A percentile compares a stretch with the other conserved stretches of the same genome.
phyloP scores from a whole-genome alignment of 2,113 vertebrate species.

The Corydoras sp. region DNA sequence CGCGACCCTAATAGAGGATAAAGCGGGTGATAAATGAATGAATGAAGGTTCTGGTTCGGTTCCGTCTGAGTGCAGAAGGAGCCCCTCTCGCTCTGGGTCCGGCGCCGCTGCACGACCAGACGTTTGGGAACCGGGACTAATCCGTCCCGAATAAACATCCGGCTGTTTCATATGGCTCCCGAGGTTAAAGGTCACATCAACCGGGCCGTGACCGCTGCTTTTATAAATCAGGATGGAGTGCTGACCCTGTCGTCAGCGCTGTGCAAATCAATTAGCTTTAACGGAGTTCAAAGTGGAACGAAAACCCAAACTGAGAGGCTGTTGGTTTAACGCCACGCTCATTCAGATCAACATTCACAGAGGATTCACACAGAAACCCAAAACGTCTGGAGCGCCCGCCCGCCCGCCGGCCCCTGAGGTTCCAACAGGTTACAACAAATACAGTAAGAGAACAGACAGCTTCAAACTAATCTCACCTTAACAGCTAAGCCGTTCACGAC shows the following conservation, averaged over 20 bases:
- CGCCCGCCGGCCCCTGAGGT: too few species aligned
- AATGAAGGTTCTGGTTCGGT: not conserved
- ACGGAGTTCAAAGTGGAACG: slow-evolving; percentile 34
- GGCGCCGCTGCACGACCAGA: slow-evolving; percentile 15
- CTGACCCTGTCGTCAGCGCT: slow-evolving; percentile 45
- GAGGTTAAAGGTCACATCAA: slow-evolving; percentile 49
- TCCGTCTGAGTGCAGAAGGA: slow-evolving; percentile 10
- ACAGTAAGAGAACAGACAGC: too few species aligned
- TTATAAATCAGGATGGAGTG: slow-evolving; percentile 53
- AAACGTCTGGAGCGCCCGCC: too few species aligned
- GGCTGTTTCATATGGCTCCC: slow-evolving; percentile 62
- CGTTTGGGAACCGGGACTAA: slow-evolving; percentile 49
- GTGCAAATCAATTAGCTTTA: slow-evolving; percentile 48
- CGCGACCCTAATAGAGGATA: too few species aligned
- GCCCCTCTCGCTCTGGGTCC: slow-evolving; percentile 50
- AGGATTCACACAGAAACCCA: too few species aligned
- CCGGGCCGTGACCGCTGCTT: slow-evolving; percentile 52
- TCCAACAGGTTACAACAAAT: too few species aligned
- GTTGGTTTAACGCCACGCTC: slow-evolving; percentile 1
- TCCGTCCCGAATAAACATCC: slow-evolving; percentile 59
- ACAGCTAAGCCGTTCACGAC: too few species aligned
- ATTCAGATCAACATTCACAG: too few species aligned
- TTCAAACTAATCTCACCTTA: too few species aligned
- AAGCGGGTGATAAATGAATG: too few species aligned
- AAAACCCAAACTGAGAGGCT: slow-evolving; percentile 7